Percentiles rank a stretch among this genome's conserved stretches.
phyloP scores from a whole-genome alignment of 2,888 invertebrate species.

The Siphlonurus alternatus region DNA sequence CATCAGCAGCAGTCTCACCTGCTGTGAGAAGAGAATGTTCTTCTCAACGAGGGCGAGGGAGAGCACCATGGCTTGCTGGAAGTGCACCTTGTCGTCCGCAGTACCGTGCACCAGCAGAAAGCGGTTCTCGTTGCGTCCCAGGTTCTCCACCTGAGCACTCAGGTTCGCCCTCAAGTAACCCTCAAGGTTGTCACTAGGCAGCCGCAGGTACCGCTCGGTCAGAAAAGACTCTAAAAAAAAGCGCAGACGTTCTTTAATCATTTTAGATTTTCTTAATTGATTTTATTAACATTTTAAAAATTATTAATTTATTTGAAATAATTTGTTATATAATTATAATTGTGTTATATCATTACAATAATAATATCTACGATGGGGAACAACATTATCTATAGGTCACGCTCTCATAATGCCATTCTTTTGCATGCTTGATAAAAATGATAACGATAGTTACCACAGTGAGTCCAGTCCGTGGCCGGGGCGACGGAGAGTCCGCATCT shows the following conservation, averaged over 20 bases:
- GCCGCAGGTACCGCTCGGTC: slow-evolving; percentile 91
- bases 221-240: slow-evolving; percentile 84
- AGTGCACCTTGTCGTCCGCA: slow-evolving; percentile 91
- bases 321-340: no score
- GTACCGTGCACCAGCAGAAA: slow-evolving; percentile 91
- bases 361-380: no score
- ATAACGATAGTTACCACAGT: no score
- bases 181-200: slow-evolving; percentile 53
- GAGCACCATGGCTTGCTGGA: slow-evolving; percentile 88
- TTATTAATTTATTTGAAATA: no score
- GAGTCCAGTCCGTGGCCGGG: slow-evolving; percentile 91
- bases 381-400: no score
- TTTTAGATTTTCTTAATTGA: no score
- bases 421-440: no score
- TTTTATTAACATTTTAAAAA: no score
- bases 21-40: slow-evolving; percentile 80
- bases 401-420: no score
- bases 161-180: slow-evolving; percentile 66
- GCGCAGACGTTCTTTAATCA: no score
- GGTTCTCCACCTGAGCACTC: slow-evolving; percentile 36
- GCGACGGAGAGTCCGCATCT: slow-evolving; percentile 91
- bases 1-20: no score
- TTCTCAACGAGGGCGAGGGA: slow-evolving; percentile 68
- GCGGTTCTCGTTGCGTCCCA: slow-evolving; percentile 46
- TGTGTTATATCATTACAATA: no score